A percentile compares a stretch with the other conserved stretches of the same genome.
Conservation (phyloP, 1,140 invertebrate genomes). For the Dreissena rostriformis region DNA sequence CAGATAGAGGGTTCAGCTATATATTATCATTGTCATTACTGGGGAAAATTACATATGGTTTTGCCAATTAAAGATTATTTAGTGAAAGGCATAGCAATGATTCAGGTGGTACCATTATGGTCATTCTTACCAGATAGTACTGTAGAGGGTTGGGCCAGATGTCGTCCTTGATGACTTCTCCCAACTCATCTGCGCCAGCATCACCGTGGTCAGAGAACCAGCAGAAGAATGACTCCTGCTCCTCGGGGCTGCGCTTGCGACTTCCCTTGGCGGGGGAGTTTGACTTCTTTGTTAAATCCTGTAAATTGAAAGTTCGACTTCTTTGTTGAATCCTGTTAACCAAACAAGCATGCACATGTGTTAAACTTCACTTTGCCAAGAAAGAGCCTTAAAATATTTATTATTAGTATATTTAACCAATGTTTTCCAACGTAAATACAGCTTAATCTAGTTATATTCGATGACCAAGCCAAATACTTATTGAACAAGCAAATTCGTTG, state of each 20-base stretch:
- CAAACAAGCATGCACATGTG: not conserved
- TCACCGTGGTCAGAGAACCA: constrained; percentile 81
- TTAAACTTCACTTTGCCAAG: not conserved
- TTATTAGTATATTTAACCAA: no score
- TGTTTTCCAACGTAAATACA: no score
- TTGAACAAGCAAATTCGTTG: no score
- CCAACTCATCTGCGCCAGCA: constrained; percentile 80
- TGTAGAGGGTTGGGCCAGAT: constrained; percentile 96
- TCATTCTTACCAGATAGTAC: constrained; percentile 92
- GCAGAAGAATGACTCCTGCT: constrained; percentile 81
- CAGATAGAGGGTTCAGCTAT: no score
- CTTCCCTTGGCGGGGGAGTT: constrained; percentile 73
- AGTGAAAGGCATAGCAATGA: no score
- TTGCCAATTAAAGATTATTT: no score
- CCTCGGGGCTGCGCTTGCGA: constrained; percentile 75
- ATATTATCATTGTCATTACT: no score
- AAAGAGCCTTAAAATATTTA: no score
- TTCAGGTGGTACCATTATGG: no score
- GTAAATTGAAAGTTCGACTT: constrained; percentile 67
- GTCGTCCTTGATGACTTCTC: constrained; percentile 90
- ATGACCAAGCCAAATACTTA: no score
- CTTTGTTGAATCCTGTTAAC: constrained; percentile 77
- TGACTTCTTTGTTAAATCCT: constrained; percentile 79
- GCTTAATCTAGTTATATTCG: no score
- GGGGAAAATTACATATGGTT: no score